Evolutionary conservation across 2,888 invertebrate genomes (phyloP).

Genomic region (Vandiemenella viatica): DNA sequence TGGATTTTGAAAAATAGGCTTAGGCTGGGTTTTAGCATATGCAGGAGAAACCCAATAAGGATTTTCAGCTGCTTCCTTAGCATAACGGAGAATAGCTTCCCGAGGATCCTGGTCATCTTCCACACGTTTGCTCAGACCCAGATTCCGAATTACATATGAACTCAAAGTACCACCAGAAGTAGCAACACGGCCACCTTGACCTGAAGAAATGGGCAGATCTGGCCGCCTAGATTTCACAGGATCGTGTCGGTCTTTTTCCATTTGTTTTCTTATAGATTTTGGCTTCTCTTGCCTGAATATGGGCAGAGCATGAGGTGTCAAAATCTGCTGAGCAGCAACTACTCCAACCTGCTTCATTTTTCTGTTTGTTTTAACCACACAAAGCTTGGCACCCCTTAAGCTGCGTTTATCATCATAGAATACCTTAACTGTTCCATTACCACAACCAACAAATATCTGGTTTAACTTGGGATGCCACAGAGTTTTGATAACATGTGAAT

Average conservation of each 20-base stretch:
- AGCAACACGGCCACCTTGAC: constrained; percentile 84
- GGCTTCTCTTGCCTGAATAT: constrained; percentile 86
- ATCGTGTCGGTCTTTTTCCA: constrained; percentile 81
- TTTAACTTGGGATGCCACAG: constrained; percentile 97
- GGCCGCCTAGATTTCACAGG: constrained; percentile 70
- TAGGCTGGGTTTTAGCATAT: constrained; percentile 77
- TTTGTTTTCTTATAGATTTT: constrained; percentile 72
- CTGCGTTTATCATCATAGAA: constrained; percentile 82
- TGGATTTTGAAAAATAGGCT: constrained; percentile 55
- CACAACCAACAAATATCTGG: constrained; percentile 85
- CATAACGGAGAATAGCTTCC: constrained; percentile 85
- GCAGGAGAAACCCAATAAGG: constrained; percentile 94
- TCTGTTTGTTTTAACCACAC: constrained; percentile 64
- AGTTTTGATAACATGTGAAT: constrained; percentile 73
- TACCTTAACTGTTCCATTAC: constrained; percentile 77
- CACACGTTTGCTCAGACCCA: constrained; percentile 81
- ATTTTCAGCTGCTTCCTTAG: constrained; percentile 88
- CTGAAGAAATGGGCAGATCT: constrained; percentile 76
- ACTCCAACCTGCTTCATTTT: constrained; percentile 74
- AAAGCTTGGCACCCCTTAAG: constrained; percentile 78
- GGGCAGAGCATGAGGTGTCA: constrained; percentile 91
- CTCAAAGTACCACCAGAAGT: constrained; percentile 91
- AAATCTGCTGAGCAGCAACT: constrained; percentile 79
- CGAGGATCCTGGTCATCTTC: constrained; percentile 82
- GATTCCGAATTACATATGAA: constrained; percentile 88